phyloP scores from a whole-genome alignment of 2,888 invertebrate genomes.

The Mylabris sibirica region DNA sequence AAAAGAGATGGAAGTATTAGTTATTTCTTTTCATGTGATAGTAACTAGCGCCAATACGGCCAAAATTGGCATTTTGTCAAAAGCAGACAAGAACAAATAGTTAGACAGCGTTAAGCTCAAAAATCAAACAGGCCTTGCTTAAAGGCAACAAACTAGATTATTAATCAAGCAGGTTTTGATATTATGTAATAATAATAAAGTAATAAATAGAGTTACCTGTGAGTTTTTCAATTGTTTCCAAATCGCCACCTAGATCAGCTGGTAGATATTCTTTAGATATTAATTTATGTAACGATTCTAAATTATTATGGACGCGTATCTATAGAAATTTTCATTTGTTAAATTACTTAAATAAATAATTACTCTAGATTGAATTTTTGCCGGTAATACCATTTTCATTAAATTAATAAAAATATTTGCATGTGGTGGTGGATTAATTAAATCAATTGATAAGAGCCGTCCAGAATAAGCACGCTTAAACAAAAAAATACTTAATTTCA shows the following conservation, averaged over 20 bases:
- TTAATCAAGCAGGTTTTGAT: too few relatives aligned
- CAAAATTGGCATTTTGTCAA: too few relatives aligned
- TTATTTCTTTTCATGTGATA: too few relatives aligned
- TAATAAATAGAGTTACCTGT: neutral
- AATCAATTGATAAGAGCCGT: neutral
- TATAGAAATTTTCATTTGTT: too few relatives aligned
- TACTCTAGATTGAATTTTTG: neutral
- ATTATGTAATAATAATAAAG: neutral
- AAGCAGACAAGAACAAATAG: too few relatives aligned
- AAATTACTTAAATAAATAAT: neutral
- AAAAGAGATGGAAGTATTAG: too few relatives aligned
- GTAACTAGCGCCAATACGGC: too few relatives aligned
- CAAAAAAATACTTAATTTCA: too few relatives aligned
- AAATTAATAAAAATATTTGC: neutral
- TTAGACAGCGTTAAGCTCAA: too few relatives aligned
- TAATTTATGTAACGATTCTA: neutral
- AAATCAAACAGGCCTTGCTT: too few relatives aligned
- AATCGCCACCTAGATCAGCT: constrained; percentile 10
- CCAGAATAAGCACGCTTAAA: neutral
- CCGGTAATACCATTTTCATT: neutral
- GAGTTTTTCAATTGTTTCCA: neutral
- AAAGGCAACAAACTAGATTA: too few relatives aligned
- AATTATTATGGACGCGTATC: neutral
- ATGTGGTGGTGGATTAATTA: neutral
- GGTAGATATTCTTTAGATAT: constrained; percentile 14